A percentile compares a stretch with the other conserved stretches of the same genome.
Evolutionary conservation across 2,888 invertebrate genomes (phyloP).

Genomic region (Chamaedrilus cognettii): DNA sequence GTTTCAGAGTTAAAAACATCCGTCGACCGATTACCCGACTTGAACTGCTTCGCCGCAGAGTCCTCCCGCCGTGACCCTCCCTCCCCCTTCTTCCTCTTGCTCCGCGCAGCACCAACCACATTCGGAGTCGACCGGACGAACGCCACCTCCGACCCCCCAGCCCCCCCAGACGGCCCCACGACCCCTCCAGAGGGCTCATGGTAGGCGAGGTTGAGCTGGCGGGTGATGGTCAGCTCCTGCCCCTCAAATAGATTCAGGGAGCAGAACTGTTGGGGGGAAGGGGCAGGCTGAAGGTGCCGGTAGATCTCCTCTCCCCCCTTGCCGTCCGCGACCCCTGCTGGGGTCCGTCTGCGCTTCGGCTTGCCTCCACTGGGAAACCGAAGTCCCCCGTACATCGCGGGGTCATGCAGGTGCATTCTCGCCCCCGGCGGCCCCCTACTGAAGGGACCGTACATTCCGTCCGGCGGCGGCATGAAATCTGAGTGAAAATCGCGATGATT

Average conservation of each 20-base stretch:
- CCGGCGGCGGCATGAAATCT: constrained; percentile 39
- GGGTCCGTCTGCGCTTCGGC: constrained; percentile 44
- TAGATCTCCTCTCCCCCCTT: constrained; percentile 72
- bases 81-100: constrained; percentile 25
- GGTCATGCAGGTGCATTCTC: constrained; percentile 44
- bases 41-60: constrained; percentile 2
- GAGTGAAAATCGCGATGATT: constrained; percentile 39
- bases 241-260: constrained; percentile 95
- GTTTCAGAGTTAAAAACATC: background rate
- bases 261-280: constrained; percentile 94
- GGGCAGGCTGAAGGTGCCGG: constrained; percentile 71
- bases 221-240: constrained; percentile 94
- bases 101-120: background rate
- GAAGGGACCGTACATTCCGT: constrained; percentile 35
- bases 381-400: constrained; percentile 49
- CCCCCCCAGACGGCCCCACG: background rate
- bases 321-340: constrained; percentile 43
- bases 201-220: constrained; percentile 86
- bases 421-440: constrained; percentile 47
- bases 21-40: background rate
- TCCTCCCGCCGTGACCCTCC: background rate
- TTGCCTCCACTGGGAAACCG: constrained; percentile 55
- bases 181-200: constrained; percentile 41
- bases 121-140: constrained; percentile 1
- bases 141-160: background rate